phyloP scores from a whole-genome alignment of 2,113 vertebrate genomes.

The Chloropsis hardwickii region DNA sequence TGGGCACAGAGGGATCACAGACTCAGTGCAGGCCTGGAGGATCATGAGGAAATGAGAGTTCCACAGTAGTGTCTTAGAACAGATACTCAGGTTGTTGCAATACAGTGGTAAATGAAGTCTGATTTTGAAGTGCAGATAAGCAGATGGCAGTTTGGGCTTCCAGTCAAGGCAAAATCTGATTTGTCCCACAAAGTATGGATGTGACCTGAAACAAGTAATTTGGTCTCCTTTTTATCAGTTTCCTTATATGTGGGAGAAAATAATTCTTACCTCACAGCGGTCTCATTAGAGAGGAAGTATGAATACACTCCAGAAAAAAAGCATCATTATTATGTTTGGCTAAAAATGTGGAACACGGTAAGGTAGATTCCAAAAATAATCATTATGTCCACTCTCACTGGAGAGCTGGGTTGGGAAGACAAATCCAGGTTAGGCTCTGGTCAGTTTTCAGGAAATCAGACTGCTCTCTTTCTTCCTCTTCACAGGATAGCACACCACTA shows the following conservation, averaged over 20 bases:
- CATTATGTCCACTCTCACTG: not conserved
- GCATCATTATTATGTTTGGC: slow-evolving; percentile 3
- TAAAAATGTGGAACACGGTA: not conserved
- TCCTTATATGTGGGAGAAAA: not conserved
- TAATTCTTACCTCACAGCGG: not conserved
- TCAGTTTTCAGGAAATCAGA: not conserved
- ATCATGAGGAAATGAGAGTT: not conserved
- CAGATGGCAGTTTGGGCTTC: not conserved
- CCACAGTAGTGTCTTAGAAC: not conserved
- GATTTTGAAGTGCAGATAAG: not conserved
- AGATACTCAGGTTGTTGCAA: not conserved
- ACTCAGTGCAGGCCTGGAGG: not conserved
- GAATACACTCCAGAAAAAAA: slow-evolving; percentile 7
- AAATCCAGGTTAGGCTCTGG: not conserved
- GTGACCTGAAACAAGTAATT: not conserved
- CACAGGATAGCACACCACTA: not conserved
- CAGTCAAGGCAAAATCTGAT: not conserved
- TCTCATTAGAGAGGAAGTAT: not conserved
- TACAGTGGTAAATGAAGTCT: not conserved
- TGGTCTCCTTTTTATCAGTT: not conserved
- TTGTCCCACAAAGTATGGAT: not conserved
- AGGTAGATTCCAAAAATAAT: slow-evolving; percentile 33
- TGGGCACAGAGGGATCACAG: not conserved
- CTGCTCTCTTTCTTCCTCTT: slow-evolving; percentile 11
- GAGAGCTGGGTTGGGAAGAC: not conserved